Evolutionary conservation across 2,113 vertebrate genomes (phyloP).

Genomic region (Polypterus senegalus): DNA sequence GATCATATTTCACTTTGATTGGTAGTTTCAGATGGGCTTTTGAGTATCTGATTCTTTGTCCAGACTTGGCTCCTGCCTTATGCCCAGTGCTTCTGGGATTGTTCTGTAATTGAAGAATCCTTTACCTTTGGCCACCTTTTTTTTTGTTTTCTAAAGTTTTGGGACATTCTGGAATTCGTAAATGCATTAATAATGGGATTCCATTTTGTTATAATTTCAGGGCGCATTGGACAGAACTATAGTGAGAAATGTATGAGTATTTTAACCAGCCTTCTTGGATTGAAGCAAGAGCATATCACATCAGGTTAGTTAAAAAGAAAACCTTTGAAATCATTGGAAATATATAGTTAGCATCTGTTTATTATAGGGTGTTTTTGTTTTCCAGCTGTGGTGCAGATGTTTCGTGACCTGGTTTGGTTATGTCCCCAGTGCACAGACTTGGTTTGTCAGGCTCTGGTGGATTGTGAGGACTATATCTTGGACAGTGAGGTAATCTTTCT

Average conservation of each 20-base stretch:
- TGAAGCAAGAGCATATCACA: conserved; percentile 84
- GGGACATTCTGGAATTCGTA: too few species aligned
- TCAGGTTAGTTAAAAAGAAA: conserved; percentile 57
- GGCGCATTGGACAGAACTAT: conserved; percentile 77
- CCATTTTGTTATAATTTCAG: conserved; percentile 34
- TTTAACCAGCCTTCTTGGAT: conserved; percentile 70
- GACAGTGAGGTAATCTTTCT: conserved; percentile 64
- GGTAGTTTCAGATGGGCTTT: too few species aligned
- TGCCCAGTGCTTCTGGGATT: too few species aligned
- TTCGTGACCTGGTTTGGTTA: conserved; percentile 85
- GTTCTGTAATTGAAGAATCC: too few species aligned
- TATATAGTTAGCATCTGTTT: neutral
- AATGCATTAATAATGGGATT: too few species aligned
- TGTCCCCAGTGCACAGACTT: conserved; percentile 71
- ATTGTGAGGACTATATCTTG: conserved; percentile 73
- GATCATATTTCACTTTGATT: too few species aligned
- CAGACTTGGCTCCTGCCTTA: too few species aligned
- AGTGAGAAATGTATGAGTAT: conserved; percentile 78
- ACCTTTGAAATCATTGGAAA: neutral
- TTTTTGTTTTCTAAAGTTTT: too few species aligned
- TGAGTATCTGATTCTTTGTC: too few species aligned
- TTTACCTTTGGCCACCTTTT: too few species aligned
- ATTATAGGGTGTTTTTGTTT: neutral
- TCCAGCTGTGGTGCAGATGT: conserved; percentile 77
- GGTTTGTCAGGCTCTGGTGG: conserved; percentile 66